Percentiles rank a stretch among this genome's conserved stretches.
phyloP scores from a whole-genome alignment of 2,113 vertebrate species.

The Triplophysa tibetana region DNA sequence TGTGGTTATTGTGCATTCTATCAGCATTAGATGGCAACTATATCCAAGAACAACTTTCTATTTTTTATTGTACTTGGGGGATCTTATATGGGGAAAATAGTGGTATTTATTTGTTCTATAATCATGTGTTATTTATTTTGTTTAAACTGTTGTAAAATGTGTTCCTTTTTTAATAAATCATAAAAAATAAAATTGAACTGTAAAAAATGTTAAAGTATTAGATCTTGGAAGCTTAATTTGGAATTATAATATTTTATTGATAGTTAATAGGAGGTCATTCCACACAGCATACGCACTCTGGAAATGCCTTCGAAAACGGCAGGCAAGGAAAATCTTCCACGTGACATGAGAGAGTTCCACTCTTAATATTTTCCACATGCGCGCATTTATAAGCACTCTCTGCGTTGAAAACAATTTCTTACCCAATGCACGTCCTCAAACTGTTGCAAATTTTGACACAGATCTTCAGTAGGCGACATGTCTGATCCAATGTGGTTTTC shows the following conservation, averaged over 20 bases:
- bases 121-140: not conserved
- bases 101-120: not conserved
- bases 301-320: conserved; percentile 12
- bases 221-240: not conserved
- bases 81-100: too few relatives aligned
- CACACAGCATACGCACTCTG: conserved; percentile 34
- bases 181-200: not conserved
- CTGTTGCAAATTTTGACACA: not conserved
- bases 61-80: not conserved
- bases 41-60: not conserved
- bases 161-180: conserved; percentile 31
- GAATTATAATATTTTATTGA: not conserved
- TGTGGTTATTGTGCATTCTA: not conserved
- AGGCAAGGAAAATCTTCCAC: conserved; percentile 49
- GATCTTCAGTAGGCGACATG: conserved; percentile 3
- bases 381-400: conserved; percentile 54
- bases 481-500: not conserved
- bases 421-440: conserved; percentile 47
- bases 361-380: conserved; percentile 77
- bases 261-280: not conserved
- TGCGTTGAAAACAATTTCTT: conserved; percentile 58
- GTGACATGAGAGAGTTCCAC: conserved; percentile 61
- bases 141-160: not conserved
- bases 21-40: not conserved
- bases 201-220: not conserved